A percentile compares a stretch with the other conserved stretches of the same genome.
Evolutionary conservation across 2,113 vertebrate species (phyloP).

Genomic region (Motacilla alba): DNA sequence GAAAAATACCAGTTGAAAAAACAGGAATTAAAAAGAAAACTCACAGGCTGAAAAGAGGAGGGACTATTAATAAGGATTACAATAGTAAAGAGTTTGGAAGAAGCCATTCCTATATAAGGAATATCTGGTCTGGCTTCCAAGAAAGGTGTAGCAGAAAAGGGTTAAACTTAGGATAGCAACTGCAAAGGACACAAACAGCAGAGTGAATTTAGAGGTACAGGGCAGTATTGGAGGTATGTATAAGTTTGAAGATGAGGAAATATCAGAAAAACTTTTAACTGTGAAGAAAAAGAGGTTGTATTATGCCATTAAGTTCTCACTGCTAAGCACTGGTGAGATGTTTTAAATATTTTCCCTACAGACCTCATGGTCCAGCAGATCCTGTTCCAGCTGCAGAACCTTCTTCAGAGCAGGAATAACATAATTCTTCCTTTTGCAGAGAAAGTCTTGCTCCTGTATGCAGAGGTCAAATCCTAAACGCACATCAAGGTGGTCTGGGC

Average conservation of each 20-base stretch:
- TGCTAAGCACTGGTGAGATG: neutral
- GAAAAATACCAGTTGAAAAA: neutral
- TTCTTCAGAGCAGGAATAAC: conserved; percentile 74
- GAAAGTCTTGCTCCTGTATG: conserved; percentile 75
- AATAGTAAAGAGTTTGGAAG: neutral
- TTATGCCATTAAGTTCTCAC: neutral
- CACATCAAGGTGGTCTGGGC: conserved; percentile 67
- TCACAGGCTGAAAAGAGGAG: neutral
- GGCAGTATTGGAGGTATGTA: neutral
- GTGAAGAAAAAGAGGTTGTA: neutral
- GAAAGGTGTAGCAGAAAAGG: neutral
- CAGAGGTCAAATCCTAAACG: conserved; percentile 81
- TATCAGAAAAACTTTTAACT: neutral
- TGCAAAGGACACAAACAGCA: neutral
- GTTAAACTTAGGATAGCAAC: neutral
- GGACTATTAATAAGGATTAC: neutral
- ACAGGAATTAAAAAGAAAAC: neutral
- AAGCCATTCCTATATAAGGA: neutral
- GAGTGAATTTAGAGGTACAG: neutral
- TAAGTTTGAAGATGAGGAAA: neutral
- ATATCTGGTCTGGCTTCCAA: neutral
- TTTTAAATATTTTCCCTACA: neutral
- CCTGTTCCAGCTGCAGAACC: conserved; percentile 68
- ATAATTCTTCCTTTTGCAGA: conserved; percentile 73
- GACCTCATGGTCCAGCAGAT: conserved; percentile 73